Base-by-base conservation (phyloP, 2,888 invertebrate species). In the Tenthredo distinguenda region DNA sequence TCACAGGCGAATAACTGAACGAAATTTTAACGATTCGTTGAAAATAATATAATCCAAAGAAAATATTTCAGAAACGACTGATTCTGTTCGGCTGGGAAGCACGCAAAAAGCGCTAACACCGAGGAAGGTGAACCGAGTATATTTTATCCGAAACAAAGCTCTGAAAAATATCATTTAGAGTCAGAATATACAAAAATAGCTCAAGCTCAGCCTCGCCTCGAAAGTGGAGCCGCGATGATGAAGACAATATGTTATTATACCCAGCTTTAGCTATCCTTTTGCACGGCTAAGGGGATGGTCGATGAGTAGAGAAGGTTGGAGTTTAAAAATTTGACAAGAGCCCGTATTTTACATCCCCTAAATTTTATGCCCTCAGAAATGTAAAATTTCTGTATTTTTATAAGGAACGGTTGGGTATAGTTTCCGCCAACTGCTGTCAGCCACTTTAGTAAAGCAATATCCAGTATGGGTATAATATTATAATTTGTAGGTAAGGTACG, bases 281-380 rank as follows among this genome's bases (percentile, higher is more conserved):
- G 9, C 55, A n/a, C 6, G 37, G 5, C 21, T 76, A 15, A n/a
- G 12, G 21, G 26, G 21, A 21, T n/a, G 43, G 40, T 47, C 7
- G 9, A 31, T n/a, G 3, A 50, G 9, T 34, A n/a, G 31, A n/a
- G 21, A 55, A 31, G 50, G 31, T 50, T 31, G 26, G 18, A 47
- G 47, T 15, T 12, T 37, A 31, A 55, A 77, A 77, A 77, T 77
- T 55, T 77, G 47, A 77, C 55, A 43, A n/a, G 43, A 76, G 50
- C 55, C 5, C 77, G 50, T 50, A 55, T 77, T 55, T 50, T 55
- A 77, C 34, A n/a, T 77, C 7, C 34, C 12, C 55, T 34, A 47
- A 77, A 77, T n/a, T 77, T 77, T 77, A 77, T n/a, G 55, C 34
- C 55, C 47, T 34, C 18, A 34, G 31, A 77, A 55, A 15, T 77